Evolutionary conservation across 2,113 vertebrate genomes (phyloP), one percentile per base, ranked within the genome.

Genomic region (Laticauda colubrina): DNA sequence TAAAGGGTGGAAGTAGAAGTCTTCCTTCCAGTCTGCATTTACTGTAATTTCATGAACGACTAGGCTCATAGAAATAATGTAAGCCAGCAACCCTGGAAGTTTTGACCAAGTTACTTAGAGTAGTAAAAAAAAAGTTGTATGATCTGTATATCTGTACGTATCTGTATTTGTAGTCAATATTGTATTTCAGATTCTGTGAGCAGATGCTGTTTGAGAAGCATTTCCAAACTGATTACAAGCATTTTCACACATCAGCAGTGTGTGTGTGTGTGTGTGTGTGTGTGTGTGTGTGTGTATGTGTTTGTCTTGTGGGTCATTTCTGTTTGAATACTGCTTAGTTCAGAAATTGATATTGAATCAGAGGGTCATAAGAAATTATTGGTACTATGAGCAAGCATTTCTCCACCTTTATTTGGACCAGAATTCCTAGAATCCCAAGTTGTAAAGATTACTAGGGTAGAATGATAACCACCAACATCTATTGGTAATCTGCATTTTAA

Each of bases 1-100:
- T 93, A 93, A 91, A 93, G 8, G 59, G 57, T 34, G 57, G 92
- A 75, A 56, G 39, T 81, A 48, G 89, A 89, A 85, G 34, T 53
- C 34, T 75, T 53, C 43, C 92, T 75, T 53, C 29, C 92, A 86
- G 54, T n/a, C 29, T 61, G 24, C 90, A 61, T 56, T 21, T 7
- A 21, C 61, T 81, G n/a, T 90, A n/a, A 34, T 88, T 69, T 56
- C 11, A 69, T 88, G 59, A 91, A 91, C 55, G 34, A 21, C 39
- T 61, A 69, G 56, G 10, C 12, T 23, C 48, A 75, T n/a, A 90
- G n/a, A 45, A 34, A 43, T 29, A 21, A 48, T 23, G 7, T 61
- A 39, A 69, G 21, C 57, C 85, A 51, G 57, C 86, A 88, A 24
- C 69, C 75, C 59, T 43, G 12, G 57, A 92, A 23, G 34, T 39